These are phyloP conservation scores for Rhinophrynus dorsalis DNA, from an alignment of 2,797 vertebrate genomes.

Conservation along the genomic window DNA sequence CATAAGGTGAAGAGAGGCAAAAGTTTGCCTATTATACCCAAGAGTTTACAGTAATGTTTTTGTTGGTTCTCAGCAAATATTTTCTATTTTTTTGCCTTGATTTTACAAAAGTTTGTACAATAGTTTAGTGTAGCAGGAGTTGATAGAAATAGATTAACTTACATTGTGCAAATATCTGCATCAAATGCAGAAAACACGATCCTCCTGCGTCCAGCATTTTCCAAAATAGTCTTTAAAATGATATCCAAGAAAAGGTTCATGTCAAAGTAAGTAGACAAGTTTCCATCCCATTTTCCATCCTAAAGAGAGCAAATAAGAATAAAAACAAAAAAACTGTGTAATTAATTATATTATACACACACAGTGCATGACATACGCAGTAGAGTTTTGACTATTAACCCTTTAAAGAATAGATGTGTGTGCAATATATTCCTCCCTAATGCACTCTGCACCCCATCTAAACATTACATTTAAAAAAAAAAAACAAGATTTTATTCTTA, in stretches of 20 bases:
- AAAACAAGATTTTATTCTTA: constrained; percentile 52
- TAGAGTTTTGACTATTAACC: too few relatives aligned
- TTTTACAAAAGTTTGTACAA: too few relatives aligned
- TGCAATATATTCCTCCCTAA: too few relatives aligned
- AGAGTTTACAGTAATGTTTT: too few relatives aligned
- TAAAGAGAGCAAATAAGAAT: constrained; percentile 53
- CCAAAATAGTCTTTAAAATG: constrained; percentile 85
- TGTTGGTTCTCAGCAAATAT: too few relatives aligned
- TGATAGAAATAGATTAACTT: too few relatives aligned
- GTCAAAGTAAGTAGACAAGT: constrained; percentile 91
- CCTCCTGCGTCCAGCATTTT: constrained; percentile 83
- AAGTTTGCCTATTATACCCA: too few relatives aligned
- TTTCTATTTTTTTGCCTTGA: too few relatives aligned
- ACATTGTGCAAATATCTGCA: constrained; percentile 96
- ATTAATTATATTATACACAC: neutral
- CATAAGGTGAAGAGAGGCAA: too few relatives aligned
- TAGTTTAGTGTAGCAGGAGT: too few relatives aligned
- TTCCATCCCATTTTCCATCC: constrained; percentile 93
- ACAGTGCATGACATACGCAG: neutral
- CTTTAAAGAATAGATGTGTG: too few relatives aligned
- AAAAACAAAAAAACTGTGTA: neutral
- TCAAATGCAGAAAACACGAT: constrained; percentile 96
- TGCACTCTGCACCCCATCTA: neutral
- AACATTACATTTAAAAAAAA: neutral
- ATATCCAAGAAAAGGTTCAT: constrained; percentile 93